Conservation (phyloP, 2,888 invertebrate genomes). For the Cephonodes hylas region DNA sequence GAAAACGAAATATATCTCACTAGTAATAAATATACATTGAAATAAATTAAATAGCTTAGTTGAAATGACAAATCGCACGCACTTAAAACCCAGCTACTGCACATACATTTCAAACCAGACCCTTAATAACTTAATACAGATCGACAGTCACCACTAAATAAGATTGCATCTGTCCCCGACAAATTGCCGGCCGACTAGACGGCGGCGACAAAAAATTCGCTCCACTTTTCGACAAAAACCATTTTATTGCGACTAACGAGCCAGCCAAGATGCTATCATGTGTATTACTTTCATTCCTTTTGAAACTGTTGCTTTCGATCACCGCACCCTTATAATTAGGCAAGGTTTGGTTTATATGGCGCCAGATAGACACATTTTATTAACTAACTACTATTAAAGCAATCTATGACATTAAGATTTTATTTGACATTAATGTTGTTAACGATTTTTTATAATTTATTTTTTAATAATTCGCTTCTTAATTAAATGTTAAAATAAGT, state of each 20-base stretch:
- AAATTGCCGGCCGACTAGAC: conserved; percentile 69
- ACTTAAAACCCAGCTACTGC: background rate
- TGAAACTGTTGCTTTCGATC: conserved; percentile 54
- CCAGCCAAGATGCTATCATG: conserved; percentile 68
- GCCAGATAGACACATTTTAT: conserved; percentile 2
- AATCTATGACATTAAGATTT: no score
- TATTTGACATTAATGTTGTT: no score
- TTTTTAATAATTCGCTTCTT: no score
- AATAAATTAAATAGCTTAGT: no score
- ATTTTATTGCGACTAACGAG: conserved; percentile 75
- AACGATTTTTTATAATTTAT: no score
- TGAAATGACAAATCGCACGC: no score
- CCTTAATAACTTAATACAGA: conserved; percentile 2
- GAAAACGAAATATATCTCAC: no score
- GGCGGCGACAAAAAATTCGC: conserved; percentile 71
- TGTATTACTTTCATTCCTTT: conserved; percentile 77
- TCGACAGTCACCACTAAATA: conserved; percentile 31
- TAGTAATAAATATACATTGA: no score
- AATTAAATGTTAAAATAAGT: no score
- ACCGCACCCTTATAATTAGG: conserved; percentile 69
- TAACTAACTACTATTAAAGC: no score
- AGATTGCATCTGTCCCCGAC: conserved; percentile 48
- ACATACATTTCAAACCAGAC: background rate
- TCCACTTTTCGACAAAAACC: conserved; percentile 61
- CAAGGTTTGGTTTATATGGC: conserved; percentile 51